Conservation (phyloP, 2,113 vertebrate species). For the Baryphthengus martii region DNA sequence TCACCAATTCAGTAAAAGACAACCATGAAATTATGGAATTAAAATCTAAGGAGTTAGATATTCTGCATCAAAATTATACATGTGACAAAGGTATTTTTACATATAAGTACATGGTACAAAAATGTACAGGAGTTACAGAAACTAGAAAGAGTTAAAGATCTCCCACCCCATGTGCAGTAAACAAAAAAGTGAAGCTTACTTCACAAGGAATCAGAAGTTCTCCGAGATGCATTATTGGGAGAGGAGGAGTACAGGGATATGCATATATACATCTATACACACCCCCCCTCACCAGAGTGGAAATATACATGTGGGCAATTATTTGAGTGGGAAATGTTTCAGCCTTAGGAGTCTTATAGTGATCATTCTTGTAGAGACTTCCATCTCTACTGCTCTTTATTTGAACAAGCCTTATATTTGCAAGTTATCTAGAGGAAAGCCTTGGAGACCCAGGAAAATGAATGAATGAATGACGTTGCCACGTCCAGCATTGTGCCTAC, state of each 20-base stretch:
- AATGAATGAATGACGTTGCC: neutral
- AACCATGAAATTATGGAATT: neutral
- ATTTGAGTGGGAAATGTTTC: neutral
- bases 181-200: neutral
- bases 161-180: neutral
- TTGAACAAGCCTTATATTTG: neutral
- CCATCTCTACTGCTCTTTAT: neutral
- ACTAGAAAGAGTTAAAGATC: neutral
- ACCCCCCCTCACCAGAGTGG: neutral
- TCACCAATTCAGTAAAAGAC: neutral
- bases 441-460: neutral
- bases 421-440: neutral
- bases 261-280: too few species aligned
- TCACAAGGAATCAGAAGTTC: neutral
- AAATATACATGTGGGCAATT: neutral
- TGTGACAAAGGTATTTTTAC: neutral
- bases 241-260: too few species aligned
- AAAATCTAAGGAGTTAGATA: neutral
- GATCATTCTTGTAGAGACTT: neutral
- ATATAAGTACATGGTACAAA: neutral
- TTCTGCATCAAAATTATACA: neutral
- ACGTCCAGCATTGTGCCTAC: neutral
- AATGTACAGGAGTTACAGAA: rapidly evolving
- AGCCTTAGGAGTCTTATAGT: neutral
- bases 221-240: neutral